Base-by-base conservation (phyloP, 2,888 invertebrate species). In the Agrotis puta region DNA sequence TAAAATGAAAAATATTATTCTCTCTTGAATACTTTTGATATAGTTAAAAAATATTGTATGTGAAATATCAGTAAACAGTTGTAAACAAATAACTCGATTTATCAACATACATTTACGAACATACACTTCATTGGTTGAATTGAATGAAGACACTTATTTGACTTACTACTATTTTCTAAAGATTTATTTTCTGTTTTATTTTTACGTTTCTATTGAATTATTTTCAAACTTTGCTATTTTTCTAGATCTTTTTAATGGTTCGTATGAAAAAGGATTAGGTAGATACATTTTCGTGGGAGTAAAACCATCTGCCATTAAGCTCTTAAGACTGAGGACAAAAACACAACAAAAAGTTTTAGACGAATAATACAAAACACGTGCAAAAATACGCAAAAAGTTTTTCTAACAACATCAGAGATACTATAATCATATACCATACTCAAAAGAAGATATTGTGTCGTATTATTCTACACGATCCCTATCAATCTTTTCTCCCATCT, bases 401-500 rank as follows among this genome's bases (percentile, higher is more conserved):
- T 14, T 47, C 11, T 24, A 51, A 47, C 22, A 58, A 20, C 68
- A 58, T 43, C 20, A 39, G 16, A 61, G 13, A 27, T 27, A 61
- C 59, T n/a, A 18, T 43, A 58, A 57, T 62, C 48, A 3, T 61
- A n/a, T 47, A 3, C 27, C 4, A 53, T 43, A 14, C 45, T 33
- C 47, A 51, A 64, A 77, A 80, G 76, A 73, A 73, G 59, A 64
- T 51, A 76, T 47, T 18, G 20, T 45, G 62, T 51, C 53, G 54
- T 77, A 54, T 81, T 76, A 79, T 77, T 77, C 63, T 39, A 1
- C 43, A 45, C 54, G 63, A 56, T 63, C 47, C 62, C 58, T 66
- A 78, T 77, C 78, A 79, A 81, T 81, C 65, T 77, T 61, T 45
- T 71, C 22, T 0, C 65, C 63, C 48, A 70, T 82, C 73, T 71